A percentile compares a stretch with the other conserved stretches of the same genome.
Evolutionary conservation across 2,888 invertebrate genomes (phyloP).

Genomic region (Phyto melanocephala): DNA sequence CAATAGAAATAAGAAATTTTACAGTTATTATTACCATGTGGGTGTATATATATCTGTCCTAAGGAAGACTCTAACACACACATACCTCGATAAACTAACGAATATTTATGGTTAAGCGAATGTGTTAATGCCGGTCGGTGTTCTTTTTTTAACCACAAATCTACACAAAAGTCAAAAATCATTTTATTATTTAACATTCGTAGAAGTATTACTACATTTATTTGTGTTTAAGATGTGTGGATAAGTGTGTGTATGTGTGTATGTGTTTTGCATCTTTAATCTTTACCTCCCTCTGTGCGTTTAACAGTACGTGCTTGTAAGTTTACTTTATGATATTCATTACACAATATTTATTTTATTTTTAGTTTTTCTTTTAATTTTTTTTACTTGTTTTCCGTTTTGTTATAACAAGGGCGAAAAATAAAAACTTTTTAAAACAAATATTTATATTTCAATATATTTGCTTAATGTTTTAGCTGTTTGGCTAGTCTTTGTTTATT

Average conservation of each 20-base stretch:
- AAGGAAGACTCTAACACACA: not conserved
- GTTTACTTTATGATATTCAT: not conserved
- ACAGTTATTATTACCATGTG: not conserved
- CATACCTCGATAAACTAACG: no score
- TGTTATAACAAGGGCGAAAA: not conserved
- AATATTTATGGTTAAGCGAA: not conserved
- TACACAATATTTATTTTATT: not conserved
- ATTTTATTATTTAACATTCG: not conserved
- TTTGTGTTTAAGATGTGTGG: not conserved
- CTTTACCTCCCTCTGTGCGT: not conserved
- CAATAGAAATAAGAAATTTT: not conserved
- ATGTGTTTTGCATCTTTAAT: not conserved
- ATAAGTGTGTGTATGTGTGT: not conserved
- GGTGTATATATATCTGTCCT: not conserved
- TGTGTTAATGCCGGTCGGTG: no score
- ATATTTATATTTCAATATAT: constrained; percentile 4
- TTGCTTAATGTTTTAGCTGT: not conserved
- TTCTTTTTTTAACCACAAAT: not conserved
- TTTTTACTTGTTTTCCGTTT: not conserved
- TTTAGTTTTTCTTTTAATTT: not conserved
- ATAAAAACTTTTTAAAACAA: not conserved
- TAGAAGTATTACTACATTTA: not conserved
- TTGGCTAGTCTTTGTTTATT: not conserved
- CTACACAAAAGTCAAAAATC: not conserved
- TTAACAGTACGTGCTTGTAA: not conserved